Percentiles rank a stretch among this genome's conserved stretches.
Conservation (phyloP, 23 tunicate genomes). For the Trididemnum clinides region DNA sequence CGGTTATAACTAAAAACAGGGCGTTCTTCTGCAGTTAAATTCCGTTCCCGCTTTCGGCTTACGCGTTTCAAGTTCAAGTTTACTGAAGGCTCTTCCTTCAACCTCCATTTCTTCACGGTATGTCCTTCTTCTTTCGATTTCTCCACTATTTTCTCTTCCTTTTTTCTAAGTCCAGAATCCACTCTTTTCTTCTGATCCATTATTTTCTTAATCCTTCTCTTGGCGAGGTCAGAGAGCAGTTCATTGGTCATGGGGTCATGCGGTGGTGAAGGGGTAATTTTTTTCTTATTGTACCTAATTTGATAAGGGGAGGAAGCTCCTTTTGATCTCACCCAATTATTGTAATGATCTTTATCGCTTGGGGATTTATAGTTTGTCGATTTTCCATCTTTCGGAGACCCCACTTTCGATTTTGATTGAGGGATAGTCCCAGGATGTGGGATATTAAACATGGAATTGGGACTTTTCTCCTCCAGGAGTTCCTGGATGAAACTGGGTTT, state of each 20-base stretch:
- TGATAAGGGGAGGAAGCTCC: slow-evolving; percentile 37
- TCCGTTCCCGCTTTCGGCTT: background rate
- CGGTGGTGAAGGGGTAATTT: slow-evolving; percentile 21
- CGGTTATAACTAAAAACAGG: slow-evolving; percentile 13
- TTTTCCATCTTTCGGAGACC: background rate
- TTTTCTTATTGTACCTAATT: slow-evolving; percentile 2
- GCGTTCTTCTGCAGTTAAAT: background rate
- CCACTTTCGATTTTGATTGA: background rate
- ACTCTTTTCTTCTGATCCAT: slow-evolving; percentile 68
- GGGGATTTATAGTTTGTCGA: background rate
- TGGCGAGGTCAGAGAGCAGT: slow-evolving; percentile 68
- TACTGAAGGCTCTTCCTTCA: slow-evolving; percentile 17
- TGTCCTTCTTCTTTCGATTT: background rate
- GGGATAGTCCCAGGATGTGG: slow-evolving; percentile 28
- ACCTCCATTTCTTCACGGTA: slow-evolving; percentile 27
- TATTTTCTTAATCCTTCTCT: slow-evolving; percentile 70
- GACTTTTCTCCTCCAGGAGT: slow-evolving; percentile 28
- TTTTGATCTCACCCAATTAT: slow-evolving; percentile 69
- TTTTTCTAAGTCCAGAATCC: slow-evolving; percentile 58
- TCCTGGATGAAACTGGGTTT: slow-evolving; percentile 22
- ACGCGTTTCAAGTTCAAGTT: slow-evolving; percentile 12
- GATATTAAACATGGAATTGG: slow-evolving; percentile 54
- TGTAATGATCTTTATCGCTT: slow-evolving; percentile 42
- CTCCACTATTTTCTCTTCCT: slow-evolving; percentile 1
- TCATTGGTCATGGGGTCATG: slow-evolving; percentile 82